Percentiles rank a stretch among this genome's conserved stretches.
Evolutionary conservation across 2,888 invertebrate species (phyloP).

Genomic region (Branchellion lobata): DNA sequence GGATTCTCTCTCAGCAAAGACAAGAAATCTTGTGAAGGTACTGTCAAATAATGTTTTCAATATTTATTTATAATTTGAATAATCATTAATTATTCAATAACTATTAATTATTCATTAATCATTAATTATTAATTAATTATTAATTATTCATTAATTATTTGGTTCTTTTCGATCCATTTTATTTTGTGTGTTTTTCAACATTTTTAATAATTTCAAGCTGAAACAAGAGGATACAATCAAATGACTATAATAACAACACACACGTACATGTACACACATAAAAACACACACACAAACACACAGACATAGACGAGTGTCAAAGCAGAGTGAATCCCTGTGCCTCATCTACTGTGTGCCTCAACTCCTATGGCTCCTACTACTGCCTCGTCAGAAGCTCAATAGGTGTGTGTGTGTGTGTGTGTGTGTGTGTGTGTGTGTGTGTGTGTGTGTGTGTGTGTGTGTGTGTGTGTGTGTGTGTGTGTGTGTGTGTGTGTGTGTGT

Average conservation of each 20-base stretch:
- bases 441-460: not conserved
- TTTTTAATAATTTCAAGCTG: not conserved
- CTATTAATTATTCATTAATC: no score
- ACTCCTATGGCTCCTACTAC: constrained; percentile 31
- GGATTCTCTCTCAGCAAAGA: constrained; percentile 47
- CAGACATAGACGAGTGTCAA: constrained; percentile 33
- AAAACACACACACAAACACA: not conserved
- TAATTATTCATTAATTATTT: not conserved
- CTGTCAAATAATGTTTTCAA: not conserved
- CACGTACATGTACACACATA: not conserved
- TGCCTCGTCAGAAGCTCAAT: not conserved
- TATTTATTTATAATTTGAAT: not conserved
- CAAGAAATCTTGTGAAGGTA: constrained; percentile 47
- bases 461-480: not conserved
- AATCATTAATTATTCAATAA: no score
- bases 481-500: not conserved
- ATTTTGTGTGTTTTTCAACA: not conserved
- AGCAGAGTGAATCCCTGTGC: constrained; percentile 11
- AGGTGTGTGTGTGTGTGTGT: not conserved
- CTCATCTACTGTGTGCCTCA: constrained; percentile 11
- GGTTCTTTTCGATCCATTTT: not conserved
- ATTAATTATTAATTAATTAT: no score
- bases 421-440: not conserved
- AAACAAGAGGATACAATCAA: not conserved
- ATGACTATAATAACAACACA: no score